phyloP scores from a whole-genome alignment of 2,888 invertebrate species.

The Scelioninae gen. 2 region DNA sequence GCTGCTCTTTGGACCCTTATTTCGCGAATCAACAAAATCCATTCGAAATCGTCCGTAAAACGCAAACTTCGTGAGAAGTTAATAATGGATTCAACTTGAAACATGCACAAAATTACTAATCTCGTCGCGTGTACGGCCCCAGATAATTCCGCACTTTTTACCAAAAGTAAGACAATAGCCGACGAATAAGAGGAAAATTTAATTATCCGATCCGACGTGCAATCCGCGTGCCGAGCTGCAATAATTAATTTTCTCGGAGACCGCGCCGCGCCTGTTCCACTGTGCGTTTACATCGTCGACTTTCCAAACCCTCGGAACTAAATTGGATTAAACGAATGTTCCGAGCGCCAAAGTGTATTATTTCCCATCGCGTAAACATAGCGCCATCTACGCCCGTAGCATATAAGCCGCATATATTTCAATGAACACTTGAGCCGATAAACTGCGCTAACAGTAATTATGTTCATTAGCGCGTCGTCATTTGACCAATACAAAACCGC shows the following conservation, averaged over 20 bases:
- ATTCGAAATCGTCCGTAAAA: constrained; percentile 44
- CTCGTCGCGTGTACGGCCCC: constrained; percentile 52
- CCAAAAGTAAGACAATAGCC: constrained; percentile 58
- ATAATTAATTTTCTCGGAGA: constrained; percentile 65
- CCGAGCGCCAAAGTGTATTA: constrained; percentile 17
- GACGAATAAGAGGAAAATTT: constrained; percentile 64
- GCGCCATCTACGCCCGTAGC: background rate
- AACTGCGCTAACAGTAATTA: constrained; percentile 65
- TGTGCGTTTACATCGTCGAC: constrained; percentile 49
- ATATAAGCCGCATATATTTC: constrained; percentile 15
- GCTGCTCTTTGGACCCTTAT: constrained; percentile 37
- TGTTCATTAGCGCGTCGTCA: constrained; percentile 64
- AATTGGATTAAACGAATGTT: constrained; percentile 62
- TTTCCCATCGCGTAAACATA: constrained; percentile 5
- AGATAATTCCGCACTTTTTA: constrained; percentile 50
- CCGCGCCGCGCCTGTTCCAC: constrained; percentile 48
- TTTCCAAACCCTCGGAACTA: constrained; percentile 53
- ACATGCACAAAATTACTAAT: constrained; percentile 56
- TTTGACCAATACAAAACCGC: constrained; percentile 64
- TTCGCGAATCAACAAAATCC: constrained; percentile 46
- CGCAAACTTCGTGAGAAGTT: constrained; percentile 45
- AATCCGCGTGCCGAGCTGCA: constrained; percentile 62
- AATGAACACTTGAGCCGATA: constrained; percentile 49
- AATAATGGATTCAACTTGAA: constrained; percentile 51
- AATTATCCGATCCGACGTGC: constrained; percentile 67